Conservation (phyloP, 1,140 invertebrate species). For the Semibalanus balanoides region DNA sequence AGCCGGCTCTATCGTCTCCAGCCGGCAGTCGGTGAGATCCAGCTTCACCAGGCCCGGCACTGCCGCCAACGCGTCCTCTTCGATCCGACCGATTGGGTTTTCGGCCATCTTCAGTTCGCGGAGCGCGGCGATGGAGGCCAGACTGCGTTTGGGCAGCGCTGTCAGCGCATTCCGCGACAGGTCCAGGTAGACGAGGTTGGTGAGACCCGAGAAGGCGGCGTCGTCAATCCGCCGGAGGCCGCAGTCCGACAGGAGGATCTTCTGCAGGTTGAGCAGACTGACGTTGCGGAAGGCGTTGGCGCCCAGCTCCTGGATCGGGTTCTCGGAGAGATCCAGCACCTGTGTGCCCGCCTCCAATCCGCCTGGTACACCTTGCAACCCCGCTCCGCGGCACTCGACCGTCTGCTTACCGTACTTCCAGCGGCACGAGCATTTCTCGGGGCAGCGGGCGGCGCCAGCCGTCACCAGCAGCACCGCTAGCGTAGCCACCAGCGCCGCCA, state of each 20-base stretch:
- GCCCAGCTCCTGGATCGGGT: conserved; percentile 56
- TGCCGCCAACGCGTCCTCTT: conserved; percentile 55
- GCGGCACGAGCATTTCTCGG: conserved; percentile 61
- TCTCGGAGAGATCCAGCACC: conserved; percentile 68
- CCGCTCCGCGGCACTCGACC: conserved; percentile 64
- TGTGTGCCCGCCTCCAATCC: conserved; percentile 75
- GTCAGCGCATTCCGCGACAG: conserved; percentile 63
- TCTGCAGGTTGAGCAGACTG: conserved; percentile 68
- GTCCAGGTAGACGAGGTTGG: conserved; percentile 77
- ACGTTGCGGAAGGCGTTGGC: conserved; percentile 59
- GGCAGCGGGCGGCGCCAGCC: conserved; percentile 37
- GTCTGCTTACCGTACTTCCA: conserved; percentile 84
- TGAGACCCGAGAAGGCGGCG: conserved; percentile 60
- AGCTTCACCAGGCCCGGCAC: conserved; percentile 58
- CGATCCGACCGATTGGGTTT: conserved; percentile 59
- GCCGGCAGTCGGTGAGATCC: conserved; percentile 62
- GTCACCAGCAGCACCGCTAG: conserved; percentile 1
- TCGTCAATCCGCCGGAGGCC: conserved; percentile 57
- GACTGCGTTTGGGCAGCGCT: conserved; percentile 56
- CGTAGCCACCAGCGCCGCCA: no score
- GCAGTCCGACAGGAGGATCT: conserved; percentile 62
- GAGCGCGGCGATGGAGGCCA: conserved; percentile 55
- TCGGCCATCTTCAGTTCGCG: conserved; percentile 64
- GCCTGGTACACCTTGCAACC: conserved; percentile 55
- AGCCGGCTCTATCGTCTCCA: conserved; percentile 55